Evolutionary conservation across 2,888 invertebrate genomes (phyloP).

Genomic region (Amphipoea oculea): DNA sequence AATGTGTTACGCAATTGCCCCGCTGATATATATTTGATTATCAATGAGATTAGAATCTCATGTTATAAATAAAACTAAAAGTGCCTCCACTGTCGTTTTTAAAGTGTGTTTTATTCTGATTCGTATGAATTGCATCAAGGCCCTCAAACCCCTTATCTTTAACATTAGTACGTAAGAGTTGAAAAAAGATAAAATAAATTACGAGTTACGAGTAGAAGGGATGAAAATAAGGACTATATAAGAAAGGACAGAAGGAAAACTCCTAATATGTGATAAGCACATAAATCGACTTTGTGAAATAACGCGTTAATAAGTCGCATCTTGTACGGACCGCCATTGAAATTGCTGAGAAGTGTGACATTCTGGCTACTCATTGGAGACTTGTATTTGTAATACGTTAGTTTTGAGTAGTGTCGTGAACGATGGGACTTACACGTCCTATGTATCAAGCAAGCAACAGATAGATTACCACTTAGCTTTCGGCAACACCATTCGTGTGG

Average conservation of each 20-base stretch:
- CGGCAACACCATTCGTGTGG: background rate
- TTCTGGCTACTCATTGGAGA: background rate
- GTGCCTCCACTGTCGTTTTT: background rate
- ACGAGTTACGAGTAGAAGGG: slow-evolving; percentile 65
- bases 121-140: slow-evolving; percentile 23
- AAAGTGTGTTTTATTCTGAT: slow-evolving; percentile 39
- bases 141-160: slow-evolving; percentile 38
- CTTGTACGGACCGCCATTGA: background rate
- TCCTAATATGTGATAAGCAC: background rate
- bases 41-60: background rate
- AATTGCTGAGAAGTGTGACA: background rate
- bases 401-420: background rate
- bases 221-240: slow-evolving; percentile 43
- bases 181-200: slow-evolving; percentile 54
- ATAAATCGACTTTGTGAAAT: background rate
- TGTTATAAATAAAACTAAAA: slow-evolving; percentile 3
- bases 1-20: too few relatives aligned
- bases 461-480: background rate
- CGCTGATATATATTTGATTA: background rate
- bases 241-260: slow-evolving; percentile 31
- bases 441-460: background rate
- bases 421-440: background rate
- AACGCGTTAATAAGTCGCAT: background rate
- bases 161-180: slow-evolving; percentile 53
- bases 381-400: background rate